These are phyloP conservation scores for Rhabdornis inornatus DNA, from an alignment of 2,113 vertebrate species.

Conservation along the genomic window DNA sequence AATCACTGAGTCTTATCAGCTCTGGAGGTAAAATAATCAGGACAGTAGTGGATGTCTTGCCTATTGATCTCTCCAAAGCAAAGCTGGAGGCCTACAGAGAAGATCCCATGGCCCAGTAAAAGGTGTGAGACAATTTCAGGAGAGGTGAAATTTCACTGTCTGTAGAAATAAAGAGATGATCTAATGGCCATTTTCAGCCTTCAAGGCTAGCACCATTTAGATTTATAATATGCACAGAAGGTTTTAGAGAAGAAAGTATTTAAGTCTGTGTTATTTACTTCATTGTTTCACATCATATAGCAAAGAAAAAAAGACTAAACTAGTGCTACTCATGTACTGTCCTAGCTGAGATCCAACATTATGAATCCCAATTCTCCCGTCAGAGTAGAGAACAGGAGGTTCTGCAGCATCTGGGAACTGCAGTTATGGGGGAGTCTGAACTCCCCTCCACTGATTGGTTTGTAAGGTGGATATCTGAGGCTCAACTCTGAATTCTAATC, in stretches of 20 bases:
- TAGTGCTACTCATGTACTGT: fast-evolving
- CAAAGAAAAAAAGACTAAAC: neutral
- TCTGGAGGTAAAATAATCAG: neutral
- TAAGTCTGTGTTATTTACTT: neutral
- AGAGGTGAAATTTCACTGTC: neutral
- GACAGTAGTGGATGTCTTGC: neutral
- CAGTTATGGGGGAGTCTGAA: neutral
- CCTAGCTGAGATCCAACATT: neutral
- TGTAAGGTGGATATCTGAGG: neutral
- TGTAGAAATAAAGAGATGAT: neutral
- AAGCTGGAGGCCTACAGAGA: neutral
- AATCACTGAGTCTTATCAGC: neutral
- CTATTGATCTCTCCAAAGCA: neutral
- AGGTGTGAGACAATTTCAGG: neutral
- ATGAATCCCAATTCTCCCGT: neutral
- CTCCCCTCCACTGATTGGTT: neutral
- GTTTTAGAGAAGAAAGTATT: neutral
- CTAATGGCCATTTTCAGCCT: neutral
- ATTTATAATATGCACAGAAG: neutral
- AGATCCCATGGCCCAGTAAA: neutral
- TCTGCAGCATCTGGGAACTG: neutral
- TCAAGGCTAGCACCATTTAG: neutral
- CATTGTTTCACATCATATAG: neutral
- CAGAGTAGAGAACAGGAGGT: neutral
- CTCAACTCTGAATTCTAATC: neutral